Evolutionary conservation across 1,140 invertebrate genomes (phyloP).

Genomic region (Venturia canescens): DNA sequence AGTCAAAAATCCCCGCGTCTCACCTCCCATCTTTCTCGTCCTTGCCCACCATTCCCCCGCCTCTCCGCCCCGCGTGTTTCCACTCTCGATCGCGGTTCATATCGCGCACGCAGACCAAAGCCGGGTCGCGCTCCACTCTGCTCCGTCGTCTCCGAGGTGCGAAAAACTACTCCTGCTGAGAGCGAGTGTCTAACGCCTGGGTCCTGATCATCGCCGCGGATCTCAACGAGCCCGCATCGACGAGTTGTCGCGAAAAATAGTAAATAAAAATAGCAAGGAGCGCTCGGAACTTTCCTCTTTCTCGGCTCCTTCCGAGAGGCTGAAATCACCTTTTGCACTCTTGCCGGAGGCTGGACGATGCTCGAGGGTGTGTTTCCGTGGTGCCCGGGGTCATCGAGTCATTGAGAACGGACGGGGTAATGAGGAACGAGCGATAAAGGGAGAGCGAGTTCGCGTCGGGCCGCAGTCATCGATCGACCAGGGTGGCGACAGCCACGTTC

Average conservation of each 20-base stretch:
- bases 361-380: conserved; percentile 37
- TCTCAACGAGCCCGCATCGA: conserved; percentile 10
- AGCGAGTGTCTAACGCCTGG: background rate
- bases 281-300: no score
- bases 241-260: background rate
- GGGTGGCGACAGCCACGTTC: conserved; percentile 32
- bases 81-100: background rate
- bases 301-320: no score
- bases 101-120: background rate
- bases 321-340: no score
- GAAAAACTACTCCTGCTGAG: conserved; percentile 21
- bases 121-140: background rate
- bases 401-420: background rate
- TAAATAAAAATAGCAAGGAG: no score
- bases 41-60: no score
- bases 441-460: background rate
- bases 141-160: background rate
- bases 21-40: conserved; percentile 36
- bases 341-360: conserved; percentile 50
- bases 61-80: background rate
- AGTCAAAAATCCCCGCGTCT: conserved; percentile 13
- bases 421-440: background rate
- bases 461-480: conserved; percentile 37
- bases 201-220: conserved; percentile 38
- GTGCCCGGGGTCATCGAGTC: background rate